phyloP scores from a whole-genome alignment of 2,797 vertebrate genomes.

The Anniella stebbinsi region DNA sequence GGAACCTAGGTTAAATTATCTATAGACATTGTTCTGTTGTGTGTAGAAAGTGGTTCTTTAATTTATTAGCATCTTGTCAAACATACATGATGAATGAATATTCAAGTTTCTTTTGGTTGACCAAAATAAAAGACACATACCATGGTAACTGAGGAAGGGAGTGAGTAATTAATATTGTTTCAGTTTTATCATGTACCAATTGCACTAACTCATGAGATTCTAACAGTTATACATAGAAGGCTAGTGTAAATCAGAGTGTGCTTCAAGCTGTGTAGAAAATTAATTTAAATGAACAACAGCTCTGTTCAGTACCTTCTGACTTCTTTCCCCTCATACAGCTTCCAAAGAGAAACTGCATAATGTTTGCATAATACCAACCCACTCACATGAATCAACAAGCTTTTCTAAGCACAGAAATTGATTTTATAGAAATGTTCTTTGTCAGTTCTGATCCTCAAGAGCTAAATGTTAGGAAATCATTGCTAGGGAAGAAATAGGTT shows the following conservation, averaged over 20 bases:
- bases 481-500: neutral
- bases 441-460: neutral
- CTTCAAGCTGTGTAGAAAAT: neutral
- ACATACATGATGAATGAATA: too few relatives aligned
- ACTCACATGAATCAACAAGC: neutral
- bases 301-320: neutral
- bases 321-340: neutral
- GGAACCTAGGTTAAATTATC: neutral
- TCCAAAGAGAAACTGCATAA: neutral
- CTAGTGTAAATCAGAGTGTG: neutral
- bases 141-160: neutral
- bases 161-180: neutral
- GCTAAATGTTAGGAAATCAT: neutral
- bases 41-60: neutral
- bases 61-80: neutral
- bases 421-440: neutral
- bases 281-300: constrained; percentile 7
- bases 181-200: neutral
- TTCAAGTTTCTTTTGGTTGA: neutral
- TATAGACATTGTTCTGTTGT: neutral
- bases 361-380: neutral
- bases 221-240: neutral
- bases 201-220: neutral
- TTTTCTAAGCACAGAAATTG: neutral
- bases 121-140: neutral